Percentiles rank a stretch among this genome's conserved stretches.
phyloP scores from a whole-genome alignment of 2,113 vertebrate genomes.

The Rutilus rutilus region DNA sequence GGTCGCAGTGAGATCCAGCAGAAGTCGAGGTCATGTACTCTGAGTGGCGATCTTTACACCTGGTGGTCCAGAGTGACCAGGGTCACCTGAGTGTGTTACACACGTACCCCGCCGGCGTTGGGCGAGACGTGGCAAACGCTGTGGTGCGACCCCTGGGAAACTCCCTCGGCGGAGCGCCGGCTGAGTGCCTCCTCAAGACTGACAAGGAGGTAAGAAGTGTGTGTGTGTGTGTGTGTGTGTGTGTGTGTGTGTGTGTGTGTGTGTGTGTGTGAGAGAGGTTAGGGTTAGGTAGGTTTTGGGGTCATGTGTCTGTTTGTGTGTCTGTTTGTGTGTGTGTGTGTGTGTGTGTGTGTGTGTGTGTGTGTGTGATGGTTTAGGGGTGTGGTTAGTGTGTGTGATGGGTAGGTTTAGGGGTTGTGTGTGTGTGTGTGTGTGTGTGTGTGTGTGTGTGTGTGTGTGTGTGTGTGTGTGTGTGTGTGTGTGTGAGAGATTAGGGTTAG shows the following conservation, averaged over 20 bases:
- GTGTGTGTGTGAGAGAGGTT: too few species aligned
- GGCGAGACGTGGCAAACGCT: slow-evolving; percentile 88
- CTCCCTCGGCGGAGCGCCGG: slow-evolving; percentile 72
- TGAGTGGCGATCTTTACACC: slow-evolving; percentile 63
- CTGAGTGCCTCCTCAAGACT: slow-evolving; percentile 85
- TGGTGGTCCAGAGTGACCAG: slow-evolving; percentile 81
- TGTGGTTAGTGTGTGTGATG: too few species aligned
- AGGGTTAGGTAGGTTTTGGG: too few species aligned
- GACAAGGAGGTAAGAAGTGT: slow-evolving; percentile 87
- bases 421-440: too few species aligned
- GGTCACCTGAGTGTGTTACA: slow-evolving; percentile 90
- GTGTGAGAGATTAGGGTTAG: too few species aligned
- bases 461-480: too few species aligned
- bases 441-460: too few species aligned
- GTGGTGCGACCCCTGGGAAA: slow-evolving; percentile 88
- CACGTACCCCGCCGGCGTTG: slow-evolving; percentile 87
- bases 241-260: slow-evolving; percentile 33
- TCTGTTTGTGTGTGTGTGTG: too few species aligned
- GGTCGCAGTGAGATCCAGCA: slow-evolving; percentile 43
- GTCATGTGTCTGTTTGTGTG: too few species aligned
- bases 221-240: slow-evolving; percentile 37
- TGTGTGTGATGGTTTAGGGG: too few species aligned
- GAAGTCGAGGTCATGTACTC: slow-evolving; percentile 59
- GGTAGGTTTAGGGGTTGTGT: too few species aligned
- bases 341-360: too few species aligned